Evolutionary conservation across 2,113 vertebrate species (phyloP), one percentile per base, ranked within the genome.

Genomic region (Campylomormyrus numenius): DNA sequence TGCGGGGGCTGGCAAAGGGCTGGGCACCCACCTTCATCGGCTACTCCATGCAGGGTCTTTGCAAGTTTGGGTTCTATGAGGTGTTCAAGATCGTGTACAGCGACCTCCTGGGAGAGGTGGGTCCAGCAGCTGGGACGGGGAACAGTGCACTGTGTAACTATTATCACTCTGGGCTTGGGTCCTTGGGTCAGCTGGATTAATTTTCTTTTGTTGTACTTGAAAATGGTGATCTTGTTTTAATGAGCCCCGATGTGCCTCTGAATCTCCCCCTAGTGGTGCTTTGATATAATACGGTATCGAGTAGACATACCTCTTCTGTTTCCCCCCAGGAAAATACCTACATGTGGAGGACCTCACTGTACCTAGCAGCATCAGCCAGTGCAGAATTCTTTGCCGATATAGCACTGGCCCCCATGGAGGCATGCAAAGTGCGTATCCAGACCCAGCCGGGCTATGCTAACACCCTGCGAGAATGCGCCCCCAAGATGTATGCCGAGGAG

Each of bases 11-110:
- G 94, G 99, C 96, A 2, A 99, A 98, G 92, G 99, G 99, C 92
- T 99, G 99, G 99, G 99, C 99, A 24, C 99, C 99, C 27, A 99
- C 99, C 83, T 99, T 99, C 92, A 96, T 99, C 46, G 98, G 98
- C 35, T 99, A 99, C 93, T 99, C 98, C 90, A 96, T 99, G 98
- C 98, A 99, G 92, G 98, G 98, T 1, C 97, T 99, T 80, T 99
- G 99, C 97, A 99, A 99, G 94, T 99, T 99, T 91, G 99, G 99
- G 89, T 99, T 99, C 95, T 99, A 99, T 93, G 98, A 99, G 95
- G 96, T 99, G 92, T 99, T 99, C 94, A 99, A 99, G 96, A 95
- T 98, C 92, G 11, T 99, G 0, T 99, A 99, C 92, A 95, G 97
- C 85, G 97, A 99, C 92, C 0, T 98, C 24, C 90, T 99, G 89